Percentiles rank a stretch among this genome's conserved stretches.
These are phyloP conservation scores for Pogonus chalceus DNA, from an alignment of 1,140 invertebrate species.

Conservation along the genomic window DNA sequence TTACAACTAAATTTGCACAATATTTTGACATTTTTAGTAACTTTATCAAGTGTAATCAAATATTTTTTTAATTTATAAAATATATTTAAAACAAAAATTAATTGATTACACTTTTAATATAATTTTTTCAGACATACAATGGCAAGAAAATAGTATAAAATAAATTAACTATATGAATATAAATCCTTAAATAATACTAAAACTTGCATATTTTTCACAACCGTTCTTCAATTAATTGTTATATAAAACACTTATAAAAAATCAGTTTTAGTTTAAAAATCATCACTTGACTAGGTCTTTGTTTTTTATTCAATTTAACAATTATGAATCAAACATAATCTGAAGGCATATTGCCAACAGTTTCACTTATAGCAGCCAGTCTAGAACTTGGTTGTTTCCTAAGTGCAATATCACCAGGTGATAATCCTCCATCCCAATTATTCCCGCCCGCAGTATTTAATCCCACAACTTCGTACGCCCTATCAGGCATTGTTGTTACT, in stretches of 20 bases:
- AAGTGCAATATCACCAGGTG: conserved; percentile 28
- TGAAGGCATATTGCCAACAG: conserved; percentile 44
- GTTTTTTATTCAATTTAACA: neutral
- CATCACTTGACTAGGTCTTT: neutral
- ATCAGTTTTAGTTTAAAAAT: neutral
- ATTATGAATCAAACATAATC: conserved; percentile 43
- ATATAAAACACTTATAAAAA: conserved; percentile 9
- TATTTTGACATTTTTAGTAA: too few relatives aligned
- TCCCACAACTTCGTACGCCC: conserved; percentile 47
- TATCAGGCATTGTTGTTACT: conserved; percentile 39
- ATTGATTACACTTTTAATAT: too few relatives aligned
- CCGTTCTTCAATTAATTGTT: too few relatives aligned
- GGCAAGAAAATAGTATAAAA: too few relatives aligned
- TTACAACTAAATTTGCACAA: too few relatives aligned
- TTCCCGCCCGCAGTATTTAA: conserved; percentile 32
- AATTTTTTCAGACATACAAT: too few relatives aligned
- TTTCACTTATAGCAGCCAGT: conserved; percentile 55
- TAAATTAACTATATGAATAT: too few relatives aligned
- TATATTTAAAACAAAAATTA: too few relatives aligned
- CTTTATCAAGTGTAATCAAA: too few relatives aligned
- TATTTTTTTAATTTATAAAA: too few relatives aligned
- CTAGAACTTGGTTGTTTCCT: conserved; percentile 34
- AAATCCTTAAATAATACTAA: too few relatives aligned
- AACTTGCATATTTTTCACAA: too few relatives aligned
- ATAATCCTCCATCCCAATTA: conserved; percentile 31